Conservation (phyloP, 2,888 invertebrate species). For the Dioctria rufipes region DNA sequence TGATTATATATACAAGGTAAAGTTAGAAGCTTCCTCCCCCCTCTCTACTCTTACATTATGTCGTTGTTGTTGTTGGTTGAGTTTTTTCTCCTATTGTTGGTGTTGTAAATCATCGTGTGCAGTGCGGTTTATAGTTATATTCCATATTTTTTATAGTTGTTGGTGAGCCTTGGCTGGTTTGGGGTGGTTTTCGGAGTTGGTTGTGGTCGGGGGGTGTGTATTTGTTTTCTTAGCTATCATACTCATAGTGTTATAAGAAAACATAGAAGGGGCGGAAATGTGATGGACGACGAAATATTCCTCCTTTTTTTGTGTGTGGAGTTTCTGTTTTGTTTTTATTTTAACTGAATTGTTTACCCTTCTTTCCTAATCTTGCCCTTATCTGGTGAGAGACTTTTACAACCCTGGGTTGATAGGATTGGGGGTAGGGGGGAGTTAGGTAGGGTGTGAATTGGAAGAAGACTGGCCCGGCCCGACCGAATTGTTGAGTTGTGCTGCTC, state of each 20-base stretch:
- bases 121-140: neutral
- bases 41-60: neutral
- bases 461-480: too few relatives aligned
- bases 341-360: constrained; percentile 54
- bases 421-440: neutral
- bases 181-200: too few relatives aligned
- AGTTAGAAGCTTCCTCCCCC: constrained; percentile 58
- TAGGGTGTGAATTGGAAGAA: too few relatives aligned
- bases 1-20: constrained; percentile 57
- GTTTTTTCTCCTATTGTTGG: neutral
- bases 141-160: neutral
- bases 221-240: constrained; percentile 22
- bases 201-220: neutral
- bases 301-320: constrained; percentile 14
- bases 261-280: constrained; percentile 13
- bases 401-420: constrained; percentile 55
- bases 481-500: too few relatives aligned
- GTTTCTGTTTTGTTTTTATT: constrained; percentile 23
- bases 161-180: neutral
- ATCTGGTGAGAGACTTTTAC: constrained; percentile 43
- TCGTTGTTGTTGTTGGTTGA: constrained; percentile 9
- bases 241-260: constrained; percentile 36
- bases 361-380: constrained; percentile 50
- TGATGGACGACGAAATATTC: constrained; percentile 15
- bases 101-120: constrained; percentile 40